phyloP scores from a whole-genome alignment of 1,140 invertebrate genomes.

The Lepidurus packardi region DNA sequence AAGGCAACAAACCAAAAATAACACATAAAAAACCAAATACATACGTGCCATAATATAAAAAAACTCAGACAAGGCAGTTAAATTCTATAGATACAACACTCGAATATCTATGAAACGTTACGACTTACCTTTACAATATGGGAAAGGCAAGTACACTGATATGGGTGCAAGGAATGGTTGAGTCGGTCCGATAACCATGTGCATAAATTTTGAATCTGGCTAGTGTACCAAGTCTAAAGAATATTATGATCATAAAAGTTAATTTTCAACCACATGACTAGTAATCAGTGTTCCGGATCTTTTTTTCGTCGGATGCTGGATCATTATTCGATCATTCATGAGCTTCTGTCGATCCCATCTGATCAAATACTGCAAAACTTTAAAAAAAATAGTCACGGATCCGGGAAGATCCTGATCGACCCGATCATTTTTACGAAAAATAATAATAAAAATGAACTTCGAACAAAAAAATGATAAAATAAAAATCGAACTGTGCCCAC shows the following conservation, averaged over 20 bases:
- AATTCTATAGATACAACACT: not conserved
- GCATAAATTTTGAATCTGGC: constrained; percentile 88
- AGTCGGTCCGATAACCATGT: constrained; percentile 91
- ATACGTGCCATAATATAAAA: not conserved
- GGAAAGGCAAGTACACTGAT: constrained; percentile 93
- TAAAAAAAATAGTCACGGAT: not conserved
- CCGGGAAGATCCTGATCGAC: constrained; percentile 16
- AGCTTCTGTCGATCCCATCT: not conserved
- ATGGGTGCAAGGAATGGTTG: constrained; percentile 89
- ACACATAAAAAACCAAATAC: not conserved
- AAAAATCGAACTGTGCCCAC: no score
- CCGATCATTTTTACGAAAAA: constrained; percentile 27
- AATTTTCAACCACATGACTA: no score
- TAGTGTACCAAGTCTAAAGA: constrained; percentile 83
- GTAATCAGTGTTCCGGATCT: no score
- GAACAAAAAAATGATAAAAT: no score
- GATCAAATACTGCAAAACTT: no score
- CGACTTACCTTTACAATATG: constrained; percentile 84
- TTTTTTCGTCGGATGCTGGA: no score
- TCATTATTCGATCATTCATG: no score
- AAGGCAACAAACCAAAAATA: constrained; percentile 7
- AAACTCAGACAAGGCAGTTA: not conserved
- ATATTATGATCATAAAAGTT: not conserved
- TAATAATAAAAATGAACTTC: not conserved
- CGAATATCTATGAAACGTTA: constrained; percentile 20